Percentiles rank a stretch among this genome's conserved stretches.
These are phyloP conservation scores for Psittacula echo DNA, from an alignment of 2,797 vertebrate genomes.

Conservation along the genomic window DNA sequence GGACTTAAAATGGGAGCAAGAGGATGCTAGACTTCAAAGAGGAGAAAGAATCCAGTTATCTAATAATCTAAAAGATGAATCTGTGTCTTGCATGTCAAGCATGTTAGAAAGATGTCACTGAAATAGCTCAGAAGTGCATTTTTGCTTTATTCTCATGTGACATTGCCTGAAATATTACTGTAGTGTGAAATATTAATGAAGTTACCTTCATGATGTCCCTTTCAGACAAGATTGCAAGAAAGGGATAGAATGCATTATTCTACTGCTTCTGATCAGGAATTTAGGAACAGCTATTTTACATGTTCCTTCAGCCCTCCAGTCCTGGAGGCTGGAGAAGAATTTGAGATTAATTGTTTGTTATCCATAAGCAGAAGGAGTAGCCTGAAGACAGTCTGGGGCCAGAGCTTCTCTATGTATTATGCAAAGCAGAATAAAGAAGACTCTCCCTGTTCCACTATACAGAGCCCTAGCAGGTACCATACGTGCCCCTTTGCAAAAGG, in stretches of 20 bases:
- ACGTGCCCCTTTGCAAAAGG: neutral
- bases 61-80: constrained; percentile 17
- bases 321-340: neutral
- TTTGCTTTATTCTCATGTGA: constrained; percentile 1
- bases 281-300: neutral
- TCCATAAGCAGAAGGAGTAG: neutral
- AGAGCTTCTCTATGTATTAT: neutral
- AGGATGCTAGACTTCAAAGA: neutral
- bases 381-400: neutral
- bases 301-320: neutral
- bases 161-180: constrained; percentile 31
- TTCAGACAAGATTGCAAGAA: neutral
- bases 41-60: neutral
- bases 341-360: neutral
- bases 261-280: neutral
- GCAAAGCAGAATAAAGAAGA: neutral
- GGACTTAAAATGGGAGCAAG: neutral
- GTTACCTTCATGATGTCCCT: neutral
- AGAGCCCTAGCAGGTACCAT: neutral
- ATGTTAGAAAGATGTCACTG: neutral
- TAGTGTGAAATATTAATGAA: neutral
- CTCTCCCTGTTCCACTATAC: neutral
- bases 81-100: neutral
- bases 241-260: neutral
- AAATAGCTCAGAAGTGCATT: neutral